Conservation (phyloP, 2,797 vertebrate genomes). For the Orientallactaga sibirica region DNA sequence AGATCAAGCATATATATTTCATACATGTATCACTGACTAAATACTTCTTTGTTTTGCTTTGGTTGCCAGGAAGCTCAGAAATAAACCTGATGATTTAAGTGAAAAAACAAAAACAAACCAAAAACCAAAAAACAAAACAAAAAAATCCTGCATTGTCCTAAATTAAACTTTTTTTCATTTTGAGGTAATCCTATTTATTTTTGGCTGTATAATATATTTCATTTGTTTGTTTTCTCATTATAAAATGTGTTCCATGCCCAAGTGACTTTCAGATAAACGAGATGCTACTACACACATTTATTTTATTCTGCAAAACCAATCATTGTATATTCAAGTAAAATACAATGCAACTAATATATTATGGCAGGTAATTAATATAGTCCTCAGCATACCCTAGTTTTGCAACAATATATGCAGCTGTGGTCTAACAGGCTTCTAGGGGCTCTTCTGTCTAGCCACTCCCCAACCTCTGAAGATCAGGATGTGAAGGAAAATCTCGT, state of each 20-base stretch:
- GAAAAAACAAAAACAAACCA: neutral
- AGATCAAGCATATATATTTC: neutral
- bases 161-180: neutral
- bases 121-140: no score
- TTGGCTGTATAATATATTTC: neutral
- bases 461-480: neutral
- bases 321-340: neutral
- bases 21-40: neutral
- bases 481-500: neutral
- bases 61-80: constrained; percentile 32
- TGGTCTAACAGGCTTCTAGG: neutral
- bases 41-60: neutral
- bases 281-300: neutral
- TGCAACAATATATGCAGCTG: neutral
- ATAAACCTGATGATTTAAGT: constrained; percentile 28
- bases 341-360: neutral
- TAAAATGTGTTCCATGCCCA: neutral
- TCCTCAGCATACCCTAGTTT: neutral
- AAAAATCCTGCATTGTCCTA: neutral
- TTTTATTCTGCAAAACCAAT: constrained; percentile 24
- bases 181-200: neutral
- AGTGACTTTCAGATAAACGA: constrained; percentile 15
- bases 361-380: neutral
- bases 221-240: constrained; percentile 1
- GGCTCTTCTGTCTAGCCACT: neutral